Conservation (phyloP, 2,113 vertebrate species). For the Eclectus roratus region DNA sequence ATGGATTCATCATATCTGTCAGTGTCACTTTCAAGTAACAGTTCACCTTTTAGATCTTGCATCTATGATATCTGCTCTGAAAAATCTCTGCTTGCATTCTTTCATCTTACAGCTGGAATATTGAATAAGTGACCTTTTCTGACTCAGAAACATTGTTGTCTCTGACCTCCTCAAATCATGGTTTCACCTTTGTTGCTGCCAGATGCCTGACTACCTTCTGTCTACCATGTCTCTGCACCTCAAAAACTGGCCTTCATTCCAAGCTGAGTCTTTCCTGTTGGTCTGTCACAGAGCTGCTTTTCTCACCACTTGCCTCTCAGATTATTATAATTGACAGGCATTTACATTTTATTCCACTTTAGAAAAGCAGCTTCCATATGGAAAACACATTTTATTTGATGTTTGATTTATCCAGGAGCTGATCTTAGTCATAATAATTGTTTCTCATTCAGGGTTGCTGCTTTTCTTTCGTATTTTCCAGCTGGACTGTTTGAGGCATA, state of each 20-base stretch:
- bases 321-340: constrained; percentile 25
- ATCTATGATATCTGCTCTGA: constrained; percentile 38
- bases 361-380: constrained; percentile 49
- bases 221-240: neutral
- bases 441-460: constrained; percentile 20
- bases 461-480: constrained; percentile 55
- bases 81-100: constrained; percentile 32
- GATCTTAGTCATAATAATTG: constrained; percentile 39
- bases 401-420: constrained; percentile 46
- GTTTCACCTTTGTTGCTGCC: constrained; percentile 48
- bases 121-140: constrained; percentile 50
- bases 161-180: constrained; percentile 47
- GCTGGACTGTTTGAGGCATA: constrained; percentile 44
- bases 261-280: neutral
- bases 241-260: constrained; percentile 20
- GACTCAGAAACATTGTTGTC: constrained; percentile 27
- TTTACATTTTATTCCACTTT: constrained; percentile 46
- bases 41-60: constrained; percentile 6
- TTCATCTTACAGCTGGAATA: constrained; percentile 56
- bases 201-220: constrained; percentile 18
- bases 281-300: constrained; percentile 10
- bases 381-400: constrained; percentile 60
- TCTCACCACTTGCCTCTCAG: constrained; percentile 10
- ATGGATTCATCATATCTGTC: neutral
- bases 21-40: constrained; percentile 3